Evolutionary conservation across 2,888 invertebrate genomes (phyloP), one percentile per base, ranked within the genome.

Genomic region (Acronicta leporina): DNA sequence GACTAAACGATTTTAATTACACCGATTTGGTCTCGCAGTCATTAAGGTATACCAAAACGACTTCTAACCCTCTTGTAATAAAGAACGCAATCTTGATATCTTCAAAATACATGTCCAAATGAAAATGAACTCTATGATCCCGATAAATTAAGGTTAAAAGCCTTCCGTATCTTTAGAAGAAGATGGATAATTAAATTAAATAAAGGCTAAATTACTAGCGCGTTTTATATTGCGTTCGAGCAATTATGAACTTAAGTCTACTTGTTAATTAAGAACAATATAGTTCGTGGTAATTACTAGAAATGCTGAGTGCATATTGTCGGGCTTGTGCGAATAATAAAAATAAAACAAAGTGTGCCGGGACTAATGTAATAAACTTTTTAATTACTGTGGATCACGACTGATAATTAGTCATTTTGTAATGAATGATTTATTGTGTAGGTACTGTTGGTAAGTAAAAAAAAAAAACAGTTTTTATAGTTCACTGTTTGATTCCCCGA

Each of bases 1-100:
- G 46, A 58, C 74, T 77, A 63, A 76, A 57, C 59, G 51, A 40
- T 55, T 63, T 56, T 66, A 74, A 74, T 74, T 73, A 47, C 30
- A 30, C 15, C 42, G 38, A 65, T 73, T 73, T 56, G 2, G 52
- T 53, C 46, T 45, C 43, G 0, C 11, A 30, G 7, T 3, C 8
- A 14, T 10, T 33, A n/a, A 15, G 25, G 33, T 13, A 5, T 20
- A 16, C 10, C 7, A 33, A 42, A 67, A 42, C 60, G 20, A 20
- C 50, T 50, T 15, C n/a, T 75, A 53, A 5, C 0, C 0, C 0
- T 0, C 0, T 33, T 30, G 8, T 5, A 16, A 42, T 56, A 74
- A 48, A 51, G 49, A 10, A n/a, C 7, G 48, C 0, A 40, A 16
- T 46, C 2, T 7, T 44, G 7, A 27, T 7, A 9, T 4, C 2